phyloP scores from a whole-genome alignment of 2,113 vertebrate species.

The Anarhynchus alexandrinus region DNA sequence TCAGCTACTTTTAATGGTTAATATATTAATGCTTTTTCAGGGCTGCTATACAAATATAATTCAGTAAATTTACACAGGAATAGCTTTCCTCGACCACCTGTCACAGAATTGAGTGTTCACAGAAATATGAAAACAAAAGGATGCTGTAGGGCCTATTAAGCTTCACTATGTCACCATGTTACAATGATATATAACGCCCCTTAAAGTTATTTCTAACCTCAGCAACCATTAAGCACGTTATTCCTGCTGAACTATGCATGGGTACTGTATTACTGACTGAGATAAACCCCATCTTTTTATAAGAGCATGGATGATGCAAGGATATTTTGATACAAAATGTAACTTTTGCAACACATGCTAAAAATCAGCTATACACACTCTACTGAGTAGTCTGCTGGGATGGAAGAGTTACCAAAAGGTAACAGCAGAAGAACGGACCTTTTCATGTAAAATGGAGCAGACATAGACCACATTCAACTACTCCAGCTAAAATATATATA shows the following conservation, averaged over 20 bases:
- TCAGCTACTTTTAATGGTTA: neutral
- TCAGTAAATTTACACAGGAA: conserved; percentile 12
- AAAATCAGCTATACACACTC: neutral
- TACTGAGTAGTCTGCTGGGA: neutral
- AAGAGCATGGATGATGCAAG: neutral
- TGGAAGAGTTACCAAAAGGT: neutral
- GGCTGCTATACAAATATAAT: conserved; percentile 16
- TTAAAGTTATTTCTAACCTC: neutral
- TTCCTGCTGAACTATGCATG: neutral
- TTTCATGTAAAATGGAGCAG: neutral
- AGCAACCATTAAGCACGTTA: neutral
- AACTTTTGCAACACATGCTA: neutral
- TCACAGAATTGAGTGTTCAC: neutral
- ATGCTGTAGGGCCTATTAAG: neutral
- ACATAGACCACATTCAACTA: neutral
- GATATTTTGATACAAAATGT: neutral
- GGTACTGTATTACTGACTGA: neutral
- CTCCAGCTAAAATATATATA: neutral
- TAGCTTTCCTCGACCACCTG: neutral
- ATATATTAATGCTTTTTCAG: neutral
- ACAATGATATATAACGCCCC: neutral
- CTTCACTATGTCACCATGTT: neutral
- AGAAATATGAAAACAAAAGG: conserved; percentile 8
- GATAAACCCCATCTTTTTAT: neutral
- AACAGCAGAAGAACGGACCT: neutral